A percentile compares a stretch with the other conserved stretches of the same genome.
Conservation (phyloP, 2,113 vertebrate genomes). For the Saccopteryx bilineata region DNA sequence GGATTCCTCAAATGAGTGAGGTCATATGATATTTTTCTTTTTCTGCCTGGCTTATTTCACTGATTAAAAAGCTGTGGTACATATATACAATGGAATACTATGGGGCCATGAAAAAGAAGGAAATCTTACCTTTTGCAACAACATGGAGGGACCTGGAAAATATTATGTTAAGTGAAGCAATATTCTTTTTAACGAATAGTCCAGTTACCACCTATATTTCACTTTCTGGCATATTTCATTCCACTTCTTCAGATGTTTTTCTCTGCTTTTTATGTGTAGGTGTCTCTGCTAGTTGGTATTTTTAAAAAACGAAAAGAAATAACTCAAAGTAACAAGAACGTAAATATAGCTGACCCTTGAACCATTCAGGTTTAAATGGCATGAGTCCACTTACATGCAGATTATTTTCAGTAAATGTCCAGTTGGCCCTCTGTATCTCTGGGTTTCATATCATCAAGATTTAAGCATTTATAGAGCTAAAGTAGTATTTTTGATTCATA, state of each 20-base stretch:
- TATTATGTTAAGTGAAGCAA: too few species aligned
- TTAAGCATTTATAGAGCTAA: not conserved
- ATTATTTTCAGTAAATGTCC: not conserved
- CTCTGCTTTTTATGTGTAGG: not conserved
- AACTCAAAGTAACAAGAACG: not conserved
- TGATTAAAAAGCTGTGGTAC: too few species aligned
- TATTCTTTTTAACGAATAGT: not conserved
- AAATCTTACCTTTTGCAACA: too few species aligned
- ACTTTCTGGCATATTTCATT: slow-evolving; percentile 1
- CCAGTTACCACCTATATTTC: not conserved
- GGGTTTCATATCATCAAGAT: not conserved
- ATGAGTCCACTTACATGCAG: not conserved
- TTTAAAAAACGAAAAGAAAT: slow-evolving; percentile 24
- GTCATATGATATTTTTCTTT: too few species aligned
- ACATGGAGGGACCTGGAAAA: too few species aligned
- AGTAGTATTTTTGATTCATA: not conserved
- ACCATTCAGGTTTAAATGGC: not conserved
- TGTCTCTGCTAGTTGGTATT: not conserved
- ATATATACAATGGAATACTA: too few species aligned
- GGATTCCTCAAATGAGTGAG: too few species aligned
- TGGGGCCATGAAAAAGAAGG: too few species aligned
- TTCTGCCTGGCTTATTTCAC: too few species aligned
- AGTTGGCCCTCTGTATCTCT: not conserved
- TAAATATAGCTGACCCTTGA: not conserved
- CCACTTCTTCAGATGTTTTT: not conserved